Conservation (phyloP, 2,888 invertebrate genomes). For the Diloba caeruleocephala region DNA sequence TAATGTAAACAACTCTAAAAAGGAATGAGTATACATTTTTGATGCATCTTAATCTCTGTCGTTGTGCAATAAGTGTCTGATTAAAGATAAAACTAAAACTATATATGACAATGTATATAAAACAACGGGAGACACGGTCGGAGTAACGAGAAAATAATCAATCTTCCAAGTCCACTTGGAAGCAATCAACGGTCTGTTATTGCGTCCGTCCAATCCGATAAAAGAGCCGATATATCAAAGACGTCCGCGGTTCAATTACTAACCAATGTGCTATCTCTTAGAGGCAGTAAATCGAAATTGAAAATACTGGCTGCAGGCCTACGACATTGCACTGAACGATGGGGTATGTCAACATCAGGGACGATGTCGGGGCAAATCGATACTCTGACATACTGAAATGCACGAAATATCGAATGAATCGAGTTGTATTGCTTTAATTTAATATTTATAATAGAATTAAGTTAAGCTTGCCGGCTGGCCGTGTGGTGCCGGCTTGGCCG, state of each 20-base stretch:
- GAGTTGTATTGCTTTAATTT: conserved; percentile 16
- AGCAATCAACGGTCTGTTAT: conserved; percentile 89
- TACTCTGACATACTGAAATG: conserved; percentile 37
- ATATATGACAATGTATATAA: conserved; percentile 60
- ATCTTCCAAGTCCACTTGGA: conserved; percentile 86
- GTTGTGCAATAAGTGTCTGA: conserved; percentile 4
- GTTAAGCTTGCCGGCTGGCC: too few relatives aligned
- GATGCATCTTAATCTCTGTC: conserved; percentile 9
- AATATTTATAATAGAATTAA: not conserved
- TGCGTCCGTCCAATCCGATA: conserved; percentile 88
- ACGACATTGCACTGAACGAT: conserved; percentile 59
- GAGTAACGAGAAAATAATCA: conserved; percentile 87
- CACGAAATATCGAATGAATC: conserved; percentile 9
- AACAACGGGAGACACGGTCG: conserved; percentile 70
- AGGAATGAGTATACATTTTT: too few relatives aligned
- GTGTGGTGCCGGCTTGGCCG: too few relatives aligned
- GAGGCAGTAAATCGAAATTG: conserved; percentile 81
- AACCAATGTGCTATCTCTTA: conserved; percentile 82
- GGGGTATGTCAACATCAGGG: conserved; percentile 69
- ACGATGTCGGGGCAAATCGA: conserved; percentile 58
- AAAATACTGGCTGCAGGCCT: conserved; percentile 75
- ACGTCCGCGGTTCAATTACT: conserved; percentile 87
- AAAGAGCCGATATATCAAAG: conserved; percentile 89
- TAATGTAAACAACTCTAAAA: too few relatives aligned
- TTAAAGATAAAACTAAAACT: conserved; percentile 43